Evolutionary conservation across 2,113 vertebrate species (phyloP).

Genomic region (Arvicanthis niloticus): DNA sequence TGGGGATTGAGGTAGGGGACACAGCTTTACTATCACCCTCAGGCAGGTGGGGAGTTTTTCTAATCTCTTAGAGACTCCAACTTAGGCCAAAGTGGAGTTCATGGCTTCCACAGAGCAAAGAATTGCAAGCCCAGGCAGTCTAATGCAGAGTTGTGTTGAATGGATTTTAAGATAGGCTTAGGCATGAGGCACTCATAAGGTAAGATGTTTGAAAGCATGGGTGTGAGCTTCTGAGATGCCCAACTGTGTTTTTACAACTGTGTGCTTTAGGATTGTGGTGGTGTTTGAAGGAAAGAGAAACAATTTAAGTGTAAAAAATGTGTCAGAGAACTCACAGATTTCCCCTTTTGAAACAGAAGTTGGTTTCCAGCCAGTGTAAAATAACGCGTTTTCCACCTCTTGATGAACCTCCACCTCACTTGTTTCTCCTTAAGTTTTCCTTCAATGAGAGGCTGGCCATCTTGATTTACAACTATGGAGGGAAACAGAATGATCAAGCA

Average conservation of each 20-base stretch:
- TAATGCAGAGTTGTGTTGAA: neutral
- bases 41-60: neutral
- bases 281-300: neutral
- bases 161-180: neutral
- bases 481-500: neutral
- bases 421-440: constrained; percentile 98
- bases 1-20: no score
- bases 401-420: constrained; percentile 98
- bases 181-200: neutral
- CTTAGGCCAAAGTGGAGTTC: no score
- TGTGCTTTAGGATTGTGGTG: neutral
- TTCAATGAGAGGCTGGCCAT: constrained; percentile 97
- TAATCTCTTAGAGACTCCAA: neutral
- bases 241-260: neutral
- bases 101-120: neutral
- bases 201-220: neutral
- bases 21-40: neutral
- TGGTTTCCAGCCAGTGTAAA: constrained; percentile 98
- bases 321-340: constrained; percentile 87
- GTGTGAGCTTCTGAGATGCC: neutral
- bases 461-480: constrained; percentile 93
- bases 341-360: constrained; percentile 95
- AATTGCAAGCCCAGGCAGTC: neutral
- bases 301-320: neutral
- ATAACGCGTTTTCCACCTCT: constrained; percentile 98